Evolutionary conservation across 1,140 invertebrate genomes (phyloP), one percentile per base, ranked within the genome.

Genomic region (Mylabris phalerata): DNA sequence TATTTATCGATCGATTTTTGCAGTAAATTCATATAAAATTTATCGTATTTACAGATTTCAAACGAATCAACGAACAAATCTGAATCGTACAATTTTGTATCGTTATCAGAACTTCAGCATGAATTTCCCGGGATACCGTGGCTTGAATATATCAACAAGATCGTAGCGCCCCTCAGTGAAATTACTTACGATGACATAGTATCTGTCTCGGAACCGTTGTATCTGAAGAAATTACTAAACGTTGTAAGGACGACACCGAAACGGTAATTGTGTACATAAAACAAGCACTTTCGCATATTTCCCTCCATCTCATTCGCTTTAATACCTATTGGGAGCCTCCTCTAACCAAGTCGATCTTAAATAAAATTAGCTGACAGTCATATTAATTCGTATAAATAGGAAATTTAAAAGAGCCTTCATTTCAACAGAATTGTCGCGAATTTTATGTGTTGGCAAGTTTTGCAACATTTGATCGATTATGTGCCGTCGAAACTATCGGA

Each of bases 11-110:
- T 24, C 38, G 46, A 25, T 38, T 38, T 51, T 54, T 27, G 32
- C 46, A 9, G 46, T 9, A 27, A 54, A 38, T 27, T 46, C 5
- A 52, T 54, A 19, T 54, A 4, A 19, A 46, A 45, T 44, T 54
- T 46, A 7, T 32, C 7, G 32, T 7, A 32, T 32, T 32, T 11
- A 48, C 50, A 54, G 51, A 54, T 64, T 47, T 65, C 61, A 1
- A 50, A 65, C 13, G 55, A 63, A 50, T 58, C 57, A 45, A 47
- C 27, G 6, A 67, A 65, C 48, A 52, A 58, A 7, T 89, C 90
- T 4, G 84, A 88, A 57, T 77, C 59, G 6, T 96, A 95, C 77
- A 94, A 96, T 69, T 88, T 88, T 10, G 90, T 91, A 81, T 88
- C 85, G 0, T 75, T 95, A 3, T 73, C 72, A 2, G 82, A 95